Evolutionary conservation across 2,113 vertebrate species (phyloP).

Genomic region (Sinocyclocheilus anophthalmus): DNA sequence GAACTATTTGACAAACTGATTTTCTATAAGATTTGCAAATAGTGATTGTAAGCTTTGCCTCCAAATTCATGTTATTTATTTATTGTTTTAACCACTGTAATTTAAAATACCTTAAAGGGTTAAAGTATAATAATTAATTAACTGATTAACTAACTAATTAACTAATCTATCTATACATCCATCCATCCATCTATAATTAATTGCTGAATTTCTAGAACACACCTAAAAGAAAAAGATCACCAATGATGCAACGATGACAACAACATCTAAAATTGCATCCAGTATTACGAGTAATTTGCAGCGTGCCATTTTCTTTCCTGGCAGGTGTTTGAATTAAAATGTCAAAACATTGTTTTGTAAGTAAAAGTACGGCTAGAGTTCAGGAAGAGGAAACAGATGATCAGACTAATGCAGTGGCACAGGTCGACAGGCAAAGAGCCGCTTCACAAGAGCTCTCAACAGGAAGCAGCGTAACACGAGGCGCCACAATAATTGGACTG

Average conservation of each 20-base stretch:
- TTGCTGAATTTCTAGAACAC: neutral
- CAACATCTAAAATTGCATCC: neutral
- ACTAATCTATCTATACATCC: too few relatives aligned
- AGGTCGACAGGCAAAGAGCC: neutral
- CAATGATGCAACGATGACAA: neutral
- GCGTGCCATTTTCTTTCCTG: neutral
- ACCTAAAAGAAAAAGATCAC: neutral
- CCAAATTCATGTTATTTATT: too few relatives aligned
- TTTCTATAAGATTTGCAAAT: too few relatives aligned
- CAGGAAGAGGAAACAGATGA: conserved; percentile 14
- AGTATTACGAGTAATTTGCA: neutral
- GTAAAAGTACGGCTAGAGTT: neutral
- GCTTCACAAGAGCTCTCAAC: conserved; percentile 16
- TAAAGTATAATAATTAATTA: too few relatives aligned
- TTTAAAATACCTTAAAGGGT: too few relatives aligned
- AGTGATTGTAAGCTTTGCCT: too few relatives aligned
- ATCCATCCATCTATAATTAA: neutral
- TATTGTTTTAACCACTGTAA: too few relatives aligned
- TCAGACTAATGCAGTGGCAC: conserved; percentile 3
- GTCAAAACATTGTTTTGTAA: neutral
- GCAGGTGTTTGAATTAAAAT: conserved; percentile 18
- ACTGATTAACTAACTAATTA: too few relatives aligned
- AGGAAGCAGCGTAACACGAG: neutral
- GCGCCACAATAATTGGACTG: neutral
- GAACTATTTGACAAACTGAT: too few relatives aligned